Conservation (phyloP, 2,113 vertebrate genomes). For the Corvus hawaiiensis region DNA sequence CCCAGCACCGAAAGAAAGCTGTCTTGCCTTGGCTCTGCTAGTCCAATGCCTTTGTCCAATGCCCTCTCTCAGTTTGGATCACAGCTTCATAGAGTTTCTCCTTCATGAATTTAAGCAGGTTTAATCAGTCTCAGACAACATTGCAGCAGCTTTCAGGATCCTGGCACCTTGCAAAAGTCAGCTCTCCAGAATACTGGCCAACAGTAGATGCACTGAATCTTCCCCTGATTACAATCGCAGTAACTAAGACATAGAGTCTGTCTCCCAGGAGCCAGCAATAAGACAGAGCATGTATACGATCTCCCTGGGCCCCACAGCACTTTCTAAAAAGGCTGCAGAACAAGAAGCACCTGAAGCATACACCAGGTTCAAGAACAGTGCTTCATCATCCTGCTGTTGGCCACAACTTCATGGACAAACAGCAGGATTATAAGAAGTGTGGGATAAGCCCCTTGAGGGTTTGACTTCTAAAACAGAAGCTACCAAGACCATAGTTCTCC, state of each 20-base stretch:
- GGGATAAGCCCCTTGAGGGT: not conserved
- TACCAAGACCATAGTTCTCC: not conserved
- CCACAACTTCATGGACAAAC: not conserved
- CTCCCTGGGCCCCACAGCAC: not conserved
- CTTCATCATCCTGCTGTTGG: not conserved
- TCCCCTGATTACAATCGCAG: not conserved
- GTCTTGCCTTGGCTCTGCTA: not conserved
- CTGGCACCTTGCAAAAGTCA: not conserved
- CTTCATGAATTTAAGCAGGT: not conserved
- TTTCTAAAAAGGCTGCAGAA: not conserved
- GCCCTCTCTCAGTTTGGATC: not conserved
- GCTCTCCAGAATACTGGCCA: not conserved
- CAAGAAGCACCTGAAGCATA: not conserved
- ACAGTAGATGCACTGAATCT: not conserved
- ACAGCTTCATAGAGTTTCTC: not conserved
- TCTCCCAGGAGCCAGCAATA: not conserved
- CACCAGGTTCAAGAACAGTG: not conserved
- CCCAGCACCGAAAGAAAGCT: not conserved
- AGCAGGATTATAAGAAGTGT: rapidly evolving
- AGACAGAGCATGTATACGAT: not conserved
- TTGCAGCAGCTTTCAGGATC: not conserved
- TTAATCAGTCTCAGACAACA: not conserved
- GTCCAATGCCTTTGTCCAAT: not conserved
- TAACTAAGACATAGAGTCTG: not conserved
- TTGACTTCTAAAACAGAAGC: not conserved